phyloP scores from a whole-genome alignment of 2,113 vertebrate genomes.

The Choloepus hoffmanni region DNA sequence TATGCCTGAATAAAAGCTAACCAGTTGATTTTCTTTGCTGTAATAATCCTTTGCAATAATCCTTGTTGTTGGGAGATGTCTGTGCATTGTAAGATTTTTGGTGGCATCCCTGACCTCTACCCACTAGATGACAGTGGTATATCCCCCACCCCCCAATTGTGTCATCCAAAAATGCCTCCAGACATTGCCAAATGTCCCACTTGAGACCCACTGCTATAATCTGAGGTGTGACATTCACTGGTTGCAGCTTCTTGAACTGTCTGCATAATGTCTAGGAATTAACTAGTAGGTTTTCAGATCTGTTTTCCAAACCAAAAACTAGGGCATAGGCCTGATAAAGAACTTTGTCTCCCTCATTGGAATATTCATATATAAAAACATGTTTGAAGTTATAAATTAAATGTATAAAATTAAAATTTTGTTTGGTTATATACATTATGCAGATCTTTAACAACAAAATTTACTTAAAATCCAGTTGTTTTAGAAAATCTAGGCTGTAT shows the following conservation, averaged over 20 bases:
- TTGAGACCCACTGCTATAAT: neutral
- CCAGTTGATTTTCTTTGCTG: neutral
- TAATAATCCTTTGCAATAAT: neutral
- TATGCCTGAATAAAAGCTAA: neutral
- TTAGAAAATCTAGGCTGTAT: neutral
- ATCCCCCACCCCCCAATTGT: neutral
- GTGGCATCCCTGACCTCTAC: neutral
- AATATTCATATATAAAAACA: neutral
- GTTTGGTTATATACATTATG: neutral
- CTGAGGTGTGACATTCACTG: neutral
- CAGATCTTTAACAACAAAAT: neutral
- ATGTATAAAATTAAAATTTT: neutral
- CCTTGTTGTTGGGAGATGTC: neutral
- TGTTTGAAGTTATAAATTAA: slow-evolving; percentile 25
- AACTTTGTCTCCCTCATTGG: neutral
- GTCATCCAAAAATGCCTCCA: neutral
- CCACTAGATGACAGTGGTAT: neutral
- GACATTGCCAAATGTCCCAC: neutral
- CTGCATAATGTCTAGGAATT: neutral
- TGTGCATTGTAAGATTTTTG: neutral
- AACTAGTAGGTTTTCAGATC: neutral
- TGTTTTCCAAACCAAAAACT: slow-evolving; percentile 13
- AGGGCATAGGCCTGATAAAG: neutral
- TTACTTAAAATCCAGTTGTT: slow-evolving; percentile 19
- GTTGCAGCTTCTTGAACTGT: neutral